phyloP scores from a whole-genome alignment of 2,113 vertebrate genomes.

The Zapornia atra region DNA sequence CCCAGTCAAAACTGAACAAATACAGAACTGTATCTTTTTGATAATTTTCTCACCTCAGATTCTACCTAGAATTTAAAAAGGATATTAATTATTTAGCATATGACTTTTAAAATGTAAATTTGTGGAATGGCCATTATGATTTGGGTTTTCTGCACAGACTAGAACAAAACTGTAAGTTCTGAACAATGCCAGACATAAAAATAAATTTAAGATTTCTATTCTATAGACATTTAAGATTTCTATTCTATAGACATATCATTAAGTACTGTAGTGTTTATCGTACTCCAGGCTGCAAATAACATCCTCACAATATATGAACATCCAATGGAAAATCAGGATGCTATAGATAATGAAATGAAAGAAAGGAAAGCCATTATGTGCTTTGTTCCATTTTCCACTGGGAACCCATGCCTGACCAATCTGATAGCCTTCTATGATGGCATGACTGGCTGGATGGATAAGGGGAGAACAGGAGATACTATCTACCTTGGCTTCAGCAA shows the following conservation, averaged over 20 bases:
- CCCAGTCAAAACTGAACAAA: not conserved
- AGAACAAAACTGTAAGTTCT: not conserved
- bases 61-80: not conserved
- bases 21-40: not conserved
- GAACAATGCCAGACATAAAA: not conserved
- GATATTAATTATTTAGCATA: not conserved
- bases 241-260: not conserved
- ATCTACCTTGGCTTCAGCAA: no score
- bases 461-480: no score
- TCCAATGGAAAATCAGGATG: not conserved
- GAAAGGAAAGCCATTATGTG: not conserved
- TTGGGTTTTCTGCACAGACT: not conserved
- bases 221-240: not conserved
- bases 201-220: not conserved
- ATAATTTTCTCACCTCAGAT: not conserved
- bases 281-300: not conserved
- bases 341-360: not conserved
- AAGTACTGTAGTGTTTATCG: not conserved
- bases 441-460: no score
- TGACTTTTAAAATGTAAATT: not conserved
- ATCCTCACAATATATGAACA: not conserved
- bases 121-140: not conserved
- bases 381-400: not conserved
- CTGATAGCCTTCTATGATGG: no score
- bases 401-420: no score